These are phyloP conservation scores for Bradypus variegatus DNA, from an alignment of 2,797 vertebrate species.

Conservation along the genomic window DNA sequence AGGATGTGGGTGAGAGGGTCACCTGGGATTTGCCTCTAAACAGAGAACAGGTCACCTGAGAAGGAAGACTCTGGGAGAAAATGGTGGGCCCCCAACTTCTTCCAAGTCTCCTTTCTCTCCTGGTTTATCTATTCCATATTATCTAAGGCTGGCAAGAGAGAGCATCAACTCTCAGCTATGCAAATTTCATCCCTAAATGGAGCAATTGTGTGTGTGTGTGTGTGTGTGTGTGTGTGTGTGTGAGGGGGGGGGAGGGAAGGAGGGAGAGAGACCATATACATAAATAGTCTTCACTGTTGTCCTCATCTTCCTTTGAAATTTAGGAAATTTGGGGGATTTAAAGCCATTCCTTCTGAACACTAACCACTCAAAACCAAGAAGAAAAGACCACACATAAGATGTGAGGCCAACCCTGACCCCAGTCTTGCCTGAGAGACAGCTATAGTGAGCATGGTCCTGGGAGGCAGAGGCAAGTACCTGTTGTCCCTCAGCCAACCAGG, in stretches of 20 bases:
- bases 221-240: not conserved
- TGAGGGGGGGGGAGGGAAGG: not conserved
- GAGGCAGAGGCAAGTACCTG: not conserved
- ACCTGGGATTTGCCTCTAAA: not conserved
- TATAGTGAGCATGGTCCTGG: not conserved
- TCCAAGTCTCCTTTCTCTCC: not conserved
- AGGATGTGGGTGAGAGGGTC: not conserved
- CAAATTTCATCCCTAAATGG: not conserved
- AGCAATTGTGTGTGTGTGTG: not conserved
- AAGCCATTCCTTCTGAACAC: not conserved
- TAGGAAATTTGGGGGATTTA: not conserved
- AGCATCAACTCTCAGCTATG: not conserved
- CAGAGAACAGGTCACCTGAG: not conserved
- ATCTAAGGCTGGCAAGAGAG: not conserved
- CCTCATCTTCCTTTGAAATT: not conserved
- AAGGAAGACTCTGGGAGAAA: not conserved
- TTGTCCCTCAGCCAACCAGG: accelerated
- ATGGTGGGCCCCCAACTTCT: not conserved
- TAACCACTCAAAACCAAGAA: not conserved
- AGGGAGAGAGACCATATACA: not conserved
- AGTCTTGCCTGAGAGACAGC: not conserved
- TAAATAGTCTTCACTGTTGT: not conserved
- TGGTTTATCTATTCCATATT: not conserved
- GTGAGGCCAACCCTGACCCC: not conserved
- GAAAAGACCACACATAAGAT: not conserved